Conservation (phyloP, 1,140 invertebrate species). For the Drosophila orena region DNA sequence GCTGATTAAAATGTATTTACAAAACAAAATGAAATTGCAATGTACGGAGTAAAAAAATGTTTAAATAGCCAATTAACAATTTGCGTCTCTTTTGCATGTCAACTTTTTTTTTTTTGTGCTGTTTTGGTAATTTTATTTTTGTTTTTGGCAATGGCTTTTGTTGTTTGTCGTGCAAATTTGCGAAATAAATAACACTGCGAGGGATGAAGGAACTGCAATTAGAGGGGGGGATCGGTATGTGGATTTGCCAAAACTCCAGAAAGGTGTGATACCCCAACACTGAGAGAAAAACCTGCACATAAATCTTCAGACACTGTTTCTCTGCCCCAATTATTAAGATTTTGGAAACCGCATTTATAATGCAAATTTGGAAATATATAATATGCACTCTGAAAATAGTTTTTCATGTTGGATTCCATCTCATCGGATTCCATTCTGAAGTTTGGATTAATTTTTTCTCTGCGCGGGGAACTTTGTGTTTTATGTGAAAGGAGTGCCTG, state of each 20-base stretch:
- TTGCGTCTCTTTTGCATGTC: slow-evolving; percentile 52
- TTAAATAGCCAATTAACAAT: slow-evolving; percentile 79
- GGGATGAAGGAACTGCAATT: background rate
- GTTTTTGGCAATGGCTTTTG: slow-evolving; percentile 20
- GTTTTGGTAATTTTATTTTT: slow-evolving; percentile 6
- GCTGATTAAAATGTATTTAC: slow-evolving; percentile 50
- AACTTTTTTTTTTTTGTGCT: slow-evolving; percentile 6
- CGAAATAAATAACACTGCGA: slow-evolving; percentile 25
- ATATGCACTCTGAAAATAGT: too few species aligned
- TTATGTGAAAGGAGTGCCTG: slow-evolving; percentile 16
- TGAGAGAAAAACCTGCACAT: background rate
- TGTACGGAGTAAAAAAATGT: slow-evolving; percentile 32
- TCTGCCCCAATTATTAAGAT: too few species aligned
- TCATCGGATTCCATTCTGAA: background rate
- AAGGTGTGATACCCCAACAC: slow-evolving; percentile 45
- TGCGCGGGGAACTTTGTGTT: slow-evolving; percentile 6
- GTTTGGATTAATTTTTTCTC: background rate
- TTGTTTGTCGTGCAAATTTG: slow-evolving; percentile 40
- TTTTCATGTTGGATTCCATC: too few species aligned
- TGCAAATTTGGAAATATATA: too few species aligned
- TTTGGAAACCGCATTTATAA: too few species aligned
- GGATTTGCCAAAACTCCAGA: slow-evolving; percentile 37
- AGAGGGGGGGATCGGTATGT: background rate
- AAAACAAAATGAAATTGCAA: slow-evolving; percentile 55
- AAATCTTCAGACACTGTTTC: too few species aligned